Conservation (phyloP, 1,140 invertebrate genomes). For the Drosophila gunungcola region DNA sequence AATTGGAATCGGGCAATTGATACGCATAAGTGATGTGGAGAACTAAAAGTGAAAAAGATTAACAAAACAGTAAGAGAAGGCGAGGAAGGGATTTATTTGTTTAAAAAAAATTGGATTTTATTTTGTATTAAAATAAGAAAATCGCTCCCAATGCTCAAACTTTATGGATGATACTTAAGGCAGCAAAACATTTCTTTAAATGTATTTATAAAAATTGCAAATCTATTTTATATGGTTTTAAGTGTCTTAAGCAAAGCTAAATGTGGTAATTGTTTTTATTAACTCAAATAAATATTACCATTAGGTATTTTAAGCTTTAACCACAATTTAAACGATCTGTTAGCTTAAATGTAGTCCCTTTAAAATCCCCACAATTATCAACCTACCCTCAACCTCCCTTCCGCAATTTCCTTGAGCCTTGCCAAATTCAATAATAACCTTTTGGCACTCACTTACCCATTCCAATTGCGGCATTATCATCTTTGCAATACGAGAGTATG, state of each 20-base stretch:
- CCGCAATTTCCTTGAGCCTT: background rate
- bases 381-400: background rate
- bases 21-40: conserved; percentile 12
- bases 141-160: too few species aligned
- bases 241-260: too few species aligned
- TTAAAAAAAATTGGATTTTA: too few species aligned
- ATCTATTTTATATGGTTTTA: too few species aligned
- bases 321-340: background rate
- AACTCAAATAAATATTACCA: background rate
- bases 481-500: conserved; percentile 23
- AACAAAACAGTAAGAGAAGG: background rate
- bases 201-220: too few species aligned
- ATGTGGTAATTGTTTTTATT: too few species aligned
- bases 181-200: too few species aligned
- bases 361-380: background rate
- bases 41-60: background rate
- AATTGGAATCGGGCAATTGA: conserved; percentile 27
- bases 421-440: conserved; percentile 26
- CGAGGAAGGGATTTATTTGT: too few species aligned
- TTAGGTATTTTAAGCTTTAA: background rate
- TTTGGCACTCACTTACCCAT: conserved; percentile 30
- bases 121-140: too few species aligned
- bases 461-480: conserved; percentile 5
- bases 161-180: too few species aligned
- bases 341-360: conserved; percentile 10